Evolutionary conservation across 2,797 vertebrate species (phyloP), one percentile per base, ranked within the genome.

Genomic region (Staurois parvus): DNA sequence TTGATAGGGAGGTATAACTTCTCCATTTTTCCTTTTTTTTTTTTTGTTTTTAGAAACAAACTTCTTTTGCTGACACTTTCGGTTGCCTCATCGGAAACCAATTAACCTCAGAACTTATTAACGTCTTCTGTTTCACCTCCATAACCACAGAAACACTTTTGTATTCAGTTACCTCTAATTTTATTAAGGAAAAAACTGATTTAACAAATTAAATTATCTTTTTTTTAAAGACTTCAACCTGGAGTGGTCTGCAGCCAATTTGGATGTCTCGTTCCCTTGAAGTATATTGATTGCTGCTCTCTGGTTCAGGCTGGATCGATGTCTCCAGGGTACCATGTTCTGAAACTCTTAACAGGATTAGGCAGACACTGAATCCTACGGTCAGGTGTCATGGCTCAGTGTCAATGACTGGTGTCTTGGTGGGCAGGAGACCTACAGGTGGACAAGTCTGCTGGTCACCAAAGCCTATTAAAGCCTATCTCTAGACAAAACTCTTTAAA

Each of bases 271-370:
- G 34, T 42, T 37, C 48, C 24, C 40, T 73, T 29, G 56, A 48
- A 13, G 26, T 24, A 40, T 82, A 82, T 74, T 15, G 79, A 72
- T 81, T 40, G 45, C 30, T 42, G 29, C 32, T 37, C 59, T 56
- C 29, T 32, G 42, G 30, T 70, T 30, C 2, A 24, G 28, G 21
- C 19, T 3, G 30, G 48, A 81, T 81, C 79, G 59, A 81, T 72
- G 78, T 30, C 40, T 26, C 48, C 48, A 6, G 48, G 13, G 48
- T 52, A 4, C 19, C 48, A 19, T 52, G 48, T 52, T 13, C 29
- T 73, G 68, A 24, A 37, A 45, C 40, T 32, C 29, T n/a, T 30
- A 21, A 52, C 15, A 5, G 24, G 11, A 26, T 29, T 73, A 29
- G 59, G 45, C 52, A 72, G 28, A 81, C 40, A 45, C 62, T 73